Percentiles rank a stretch among this genome's conserved stretches.
Evolutionary conservation across 1,140 invertebrate genomes (phyloP).

Genomic region (Drosophila biarmipes): DNA sequence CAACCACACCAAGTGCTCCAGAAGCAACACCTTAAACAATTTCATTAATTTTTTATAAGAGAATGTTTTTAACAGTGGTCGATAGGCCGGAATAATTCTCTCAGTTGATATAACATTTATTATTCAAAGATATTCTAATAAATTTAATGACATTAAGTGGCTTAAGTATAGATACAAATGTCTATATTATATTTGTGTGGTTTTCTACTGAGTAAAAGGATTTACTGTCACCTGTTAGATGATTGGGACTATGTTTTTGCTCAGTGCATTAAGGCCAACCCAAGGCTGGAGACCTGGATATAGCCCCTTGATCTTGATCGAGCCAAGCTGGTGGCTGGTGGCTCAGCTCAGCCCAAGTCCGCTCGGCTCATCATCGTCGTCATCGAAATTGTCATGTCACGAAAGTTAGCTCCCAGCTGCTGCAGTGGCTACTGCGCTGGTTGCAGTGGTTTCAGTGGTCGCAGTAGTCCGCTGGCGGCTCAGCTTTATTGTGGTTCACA

Average conservation of each 20-base stretch:
- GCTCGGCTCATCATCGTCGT: conserved; percentile 69
- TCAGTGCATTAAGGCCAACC: conserved; percentile 19
- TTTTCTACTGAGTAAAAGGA: no score
- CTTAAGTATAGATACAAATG: no score
- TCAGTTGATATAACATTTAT: no score
- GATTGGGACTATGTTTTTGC: neutral
- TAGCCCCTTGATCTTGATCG: conserved; percentile 72
- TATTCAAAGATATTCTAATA: no score
- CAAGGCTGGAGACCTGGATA: conserved; percentile 27
- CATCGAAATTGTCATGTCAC: conserved; percentile 81
- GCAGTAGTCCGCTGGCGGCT: conserved; percentile 41
- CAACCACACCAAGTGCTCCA: conserved; percentile 1
- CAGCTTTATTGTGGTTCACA: conserved; percentile 65
- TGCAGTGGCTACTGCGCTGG: conserved; percentile 31
- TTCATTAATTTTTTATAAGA: neutral
- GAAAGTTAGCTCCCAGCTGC: conserved; percentile 77
- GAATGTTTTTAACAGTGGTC: no score
- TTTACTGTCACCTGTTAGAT: neutral
- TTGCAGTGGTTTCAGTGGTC: conserved; percentile 41
- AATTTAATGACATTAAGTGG: no score
- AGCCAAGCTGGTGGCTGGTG: conserved; percentile 14
- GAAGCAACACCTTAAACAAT: conserved; percentile 15
- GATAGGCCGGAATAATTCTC: no score
- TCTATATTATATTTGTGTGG: no score
- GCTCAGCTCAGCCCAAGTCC: conserved; percentile 9